A percentile compares a stretch with the other conserved stretches of the same genome.
Conservation (phyloP, 2,888 invertebrate genomes). For the Salticus scenicus region DNA sequence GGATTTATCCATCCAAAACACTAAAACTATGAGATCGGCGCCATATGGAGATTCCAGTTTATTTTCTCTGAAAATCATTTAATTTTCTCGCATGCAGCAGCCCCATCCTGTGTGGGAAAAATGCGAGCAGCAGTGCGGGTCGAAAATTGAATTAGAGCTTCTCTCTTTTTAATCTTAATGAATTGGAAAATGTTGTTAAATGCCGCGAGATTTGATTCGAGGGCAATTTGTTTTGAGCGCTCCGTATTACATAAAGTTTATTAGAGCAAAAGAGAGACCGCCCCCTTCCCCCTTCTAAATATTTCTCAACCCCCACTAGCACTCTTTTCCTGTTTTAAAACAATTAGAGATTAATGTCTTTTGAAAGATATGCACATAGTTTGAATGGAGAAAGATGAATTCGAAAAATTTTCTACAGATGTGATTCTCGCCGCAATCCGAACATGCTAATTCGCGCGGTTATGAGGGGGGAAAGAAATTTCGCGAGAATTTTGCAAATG, state of each 20-base stretch:
- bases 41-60: conserved; percentile 55
- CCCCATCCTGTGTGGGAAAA: conserved; percentile 44
- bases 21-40: conserved; percentile 58
- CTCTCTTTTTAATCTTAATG: conserved; percentile 67
- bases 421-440: not conserved
- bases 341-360: conserved; percentile 67
- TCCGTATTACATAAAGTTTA: conserved; percentile 34
- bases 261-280: not conserved
- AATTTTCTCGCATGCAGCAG: conserved; percentile 37
- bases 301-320: not conserved
- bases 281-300: not conserved
- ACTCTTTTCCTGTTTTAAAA: conserved; percentile 16
- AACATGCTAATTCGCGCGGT: conserved; percentile 18
- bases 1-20: conserved; percentile 28
- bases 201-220: conserved; percentile 36
- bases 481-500: not conserved
- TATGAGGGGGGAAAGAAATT: conserved; percentile 7
- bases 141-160: conserved; percentile 59
- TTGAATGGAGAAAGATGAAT: conserved; percentile 20
- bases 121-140: conserved; percentile 2
- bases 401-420: not conserved
- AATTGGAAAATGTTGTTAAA: conserved; percentile 66
- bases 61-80: conserved; percentile 59
- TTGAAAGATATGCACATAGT: conserved; percentile 10
- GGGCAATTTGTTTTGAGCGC: conserved; percentile 43